A percentile compares a stretch with the other conserved stretches of the same genome.
Conservation (phyloP, 2,888 invertebrate genomes). For the Creontiades dilutus region DNA sequence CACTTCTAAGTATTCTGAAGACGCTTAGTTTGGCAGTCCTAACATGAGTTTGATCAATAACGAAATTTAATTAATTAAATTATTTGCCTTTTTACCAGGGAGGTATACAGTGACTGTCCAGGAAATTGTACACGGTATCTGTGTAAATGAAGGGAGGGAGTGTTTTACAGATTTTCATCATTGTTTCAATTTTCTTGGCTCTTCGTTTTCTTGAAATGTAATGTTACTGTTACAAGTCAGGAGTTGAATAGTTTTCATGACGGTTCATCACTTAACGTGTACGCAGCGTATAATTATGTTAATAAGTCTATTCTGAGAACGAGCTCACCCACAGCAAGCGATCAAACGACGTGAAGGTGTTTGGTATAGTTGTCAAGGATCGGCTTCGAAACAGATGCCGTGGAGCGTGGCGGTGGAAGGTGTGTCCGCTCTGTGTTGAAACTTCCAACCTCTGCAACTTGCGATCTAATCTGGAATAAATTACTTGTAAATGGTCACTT, state of each 20-base stretch:
- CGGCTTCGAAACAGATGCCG: neutral
- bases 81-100: no score
- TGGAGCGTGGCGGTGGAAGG: neutral
- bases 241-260: no score
- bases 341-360: neutral
- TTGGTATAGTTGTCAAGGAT: neutral
- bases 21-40: neutral
- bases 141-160: no score
- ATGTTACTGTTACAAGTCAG: no score
- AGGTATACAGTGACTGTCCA: no score
- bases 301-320: neutral
- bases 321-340: neutral
- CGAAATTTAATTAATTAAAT: neutral
- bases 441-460: neutral
- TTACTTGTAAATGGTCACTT: neutral
- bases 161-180: no score
- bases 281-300: neutral
- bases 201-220: no score
- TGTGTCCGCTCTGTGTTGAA: neutral
- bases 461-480: neutral
- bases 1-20: neutral
- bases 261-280: no score
- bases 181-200: no score
- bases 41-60: neutral
- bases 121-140: no score